phyloP scores from a whole-genome alignment of 2,797 vertebrate species.

The Gallirallus australis region DNA sequence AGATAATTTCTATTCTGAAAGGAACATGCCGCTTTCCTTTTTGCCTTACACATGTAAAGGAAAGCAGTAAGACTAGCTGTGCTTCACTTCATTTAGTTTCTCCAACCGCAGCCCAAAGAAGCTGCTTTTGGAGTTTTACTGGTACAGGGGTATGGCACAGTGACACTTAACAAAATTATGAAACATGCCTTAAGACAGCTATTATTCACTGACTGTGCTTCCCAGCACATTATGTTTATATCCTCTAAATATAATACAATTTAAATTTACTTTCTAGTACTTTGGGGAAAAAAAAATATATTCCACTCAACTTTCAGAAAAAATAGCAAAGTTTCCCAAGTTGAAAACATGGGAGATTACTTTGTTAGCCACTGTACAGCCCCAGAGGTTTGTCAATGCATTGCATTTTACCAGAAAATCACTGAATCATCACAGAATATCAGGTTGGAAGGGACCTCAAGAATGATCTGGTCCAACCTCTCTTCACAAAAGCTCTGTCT shows the following conservation, averaged over 20 bases:
- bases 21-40: neutral
- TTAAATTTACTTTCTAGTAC: neutral
- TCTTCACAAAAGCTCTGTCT: no score
- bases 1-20: neutral
- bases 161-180: neutral
- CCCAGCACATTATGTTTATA: neutral
- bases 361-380: neutral
- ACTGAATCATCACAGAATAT: no score
- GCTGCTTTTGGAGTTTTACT: neutral
- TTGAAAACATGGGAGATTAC: neutral
- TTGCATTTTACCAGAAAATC: neutral
- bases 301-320: neutral
- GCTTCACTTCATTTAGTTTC: neutral
- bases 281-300: neutral
- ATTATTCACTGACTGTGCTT: neutral
- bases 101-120: neutral
- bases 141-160: neutral
- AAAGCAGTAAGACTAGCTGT: neutral
- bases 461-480: no score
- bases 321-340: neutral
- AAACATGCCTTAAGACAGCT: neutral
- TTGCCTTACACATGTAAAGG: neutral
- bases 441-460: no score
- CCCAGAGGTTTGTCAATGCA: neutral
- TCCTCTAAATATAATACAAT: neutral